Base-by-base conservation (phyloP, 1,140 invertebrate species). In the Microplitis mediator region DNA sequence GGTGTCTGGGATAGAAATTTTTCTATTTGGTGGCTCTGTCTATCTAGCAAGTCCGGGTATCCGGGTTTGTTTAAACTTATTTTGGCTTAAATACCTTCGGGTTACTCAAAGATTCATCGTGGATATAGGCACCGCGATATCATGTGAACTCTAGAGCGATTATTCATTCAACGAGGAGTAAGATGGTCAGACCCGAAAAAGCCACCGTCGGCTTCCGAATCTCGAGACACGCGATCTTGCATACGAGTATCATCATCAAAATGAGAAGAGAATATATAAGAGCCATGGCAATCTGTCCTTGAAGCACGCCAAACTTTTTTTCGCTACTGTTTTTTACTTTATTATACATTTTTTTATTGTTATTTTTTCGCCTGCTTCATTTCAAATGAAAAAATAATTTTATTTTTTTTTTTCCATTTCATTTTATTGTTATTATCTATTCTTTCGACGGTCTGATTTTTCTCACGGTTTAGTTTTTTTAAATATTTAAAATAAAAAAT, bases 141-240 rank as follows among this genome's bases (percentile, higher is more conserved):
- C 69, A 69, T 75, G 78, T 78, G 78, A 84, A 80, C 80, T 76
- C 75, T 66, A 45, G 39, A 79, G 69, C 77, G 80, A 84, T 82
- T 83, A 85, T 83, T 82, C 80, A 80, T 72, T 67, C 71, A 72
- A 67, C 35, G 63, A 54, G 6, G 39, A 23, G 5, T 45, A 6
- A 11, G 39, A 9, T 11, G 39, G 45, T 65, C 31, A 45, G 51
- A 39, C 71, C 58, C 8, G 39, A 62, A 71, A 62, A 35, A 63
- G 74, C 74, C 67, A 70, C 54, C 75, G 79, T 80, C 80, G 74
- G 81, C 85, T 86, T 84, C 85, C 78, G 84, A 71, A 68, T 71
- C 36, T 83, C 84, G 67, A 74, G 77, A 81, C 82, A 85, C 82
- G 84, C 84, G 83, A 84, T 85, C 81, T 35, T 73, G 75, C 70